A percentile compares a stretch with the other conserved stretches of the same genome.
Conservation (phyloP, 2,113 vertebrate genomes). For the Mungos mungo region DNA sequence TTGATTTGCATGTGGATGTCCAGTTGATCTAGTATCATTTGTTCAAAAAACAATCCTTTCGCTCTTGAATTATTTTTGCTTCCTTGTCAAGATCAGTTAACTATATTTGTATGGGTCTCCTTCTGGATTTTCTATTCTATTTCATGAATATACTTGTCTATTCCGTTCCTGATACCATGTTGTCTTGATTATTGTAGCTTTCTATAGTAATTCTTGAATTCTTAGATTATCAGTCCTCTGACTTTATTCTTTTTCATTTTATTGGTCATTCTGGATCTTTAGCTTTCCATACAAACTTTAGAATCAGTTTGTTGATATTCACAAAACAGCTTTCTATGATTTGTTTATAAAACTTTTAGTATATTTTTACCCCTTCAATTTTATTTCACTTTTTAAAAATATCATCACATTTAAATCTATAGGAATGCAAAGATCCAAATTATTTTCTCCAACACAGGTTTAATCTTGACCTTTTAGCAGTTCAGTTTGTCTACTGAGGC, state of each 20-base stretch:
- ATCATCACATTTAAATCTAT: neutral
- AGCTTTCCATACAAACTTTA: neutral
- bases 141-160: no score
- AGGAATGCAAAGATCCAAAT: neutral
- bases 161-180: no score
- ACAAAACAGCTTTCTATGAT: neutral
- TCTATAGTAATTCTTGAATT: neutral
- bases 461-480: neutral
- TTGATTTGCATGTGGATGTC: neutral
- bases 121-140: no score
- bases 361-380: neutral
- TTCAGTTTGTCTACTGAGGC: neutral
- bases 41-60: neutral
- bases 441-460: neutral
- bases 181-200: no score
- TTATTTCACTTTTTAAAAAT: slow-evolving; percentile 1
- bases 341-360: neutral
- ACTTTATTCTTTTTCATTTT: neutral
- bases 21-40: neutral
- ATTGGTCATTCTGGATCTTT: neutral
- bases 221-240: neutral
- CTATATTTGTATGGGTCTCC: neutral
- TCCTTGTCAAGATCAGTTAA: neutral
- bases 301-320: neutral
- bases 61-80: neutral